A percentile compares a stretch with the other conserved stretches of the same genome.
These are phyloP conservation scores for Oreamnos americanus DNA, from an alignment of 2,113 vertebrate species.

Conservation along the genomic window DNA sequence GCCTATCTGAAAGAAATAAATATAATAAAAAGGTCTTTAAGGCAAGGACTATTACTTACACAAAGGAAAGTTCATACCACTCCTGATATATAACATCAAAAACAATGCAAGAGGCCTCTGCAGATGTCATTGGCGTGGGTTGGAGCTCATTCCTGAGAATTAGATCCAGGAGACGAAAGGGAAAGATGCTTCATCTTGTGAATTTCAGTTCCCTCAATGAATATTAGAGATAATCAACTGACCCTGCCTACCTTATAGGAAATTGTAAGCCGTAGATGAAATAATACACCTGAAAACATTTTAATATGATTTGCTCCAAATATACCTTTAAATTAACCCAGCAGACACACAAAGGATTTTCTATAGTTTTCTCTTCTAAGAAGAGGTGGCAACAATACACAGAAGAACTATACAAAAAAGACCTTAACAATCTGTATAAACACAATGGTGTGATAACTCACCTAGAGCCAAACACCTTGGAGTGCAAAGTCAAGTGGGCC, in stretches of 20 bases:
- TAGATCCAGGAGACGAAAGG: neutral
- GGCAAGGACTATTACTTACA: neutral
- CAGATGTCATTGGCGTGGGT: neutral
- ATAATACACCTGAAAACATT: neutral
- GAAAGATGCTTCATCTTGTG: neutral
- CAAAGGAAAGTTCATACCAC: neutral
- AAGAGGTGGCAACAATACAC: neutral
- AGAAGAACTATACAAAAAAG: neutral
- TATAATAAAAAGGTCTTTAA: neutral
- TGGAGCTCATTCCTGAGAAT: neutral
- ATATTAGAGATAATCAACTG: neutral
- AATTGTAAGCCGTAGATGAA: neutral
- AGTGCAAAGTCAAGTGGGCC: neutral
- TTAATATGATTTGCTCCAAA: neutral
- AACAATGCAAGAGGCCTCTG: neutral
- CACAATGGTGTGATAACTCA: neutral
- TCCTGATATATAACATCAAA: neutral
- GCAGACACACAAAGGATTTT: neutral
- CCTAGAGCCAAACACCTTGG: neutral
- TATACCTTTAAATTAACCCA: neutral
- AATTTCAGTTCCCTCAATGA: neutral
- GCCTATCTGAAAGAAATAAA: neutral
- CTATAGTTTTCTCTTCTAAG: neutral
- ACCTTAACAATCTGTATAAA: neutral
- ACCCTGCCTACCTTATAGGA: neutral